These are phyloP conservation scores for Euthynnus affinis DNA, from an alignment of 2,797 vertebrate species.

Conservation along the genomic window DNA sequence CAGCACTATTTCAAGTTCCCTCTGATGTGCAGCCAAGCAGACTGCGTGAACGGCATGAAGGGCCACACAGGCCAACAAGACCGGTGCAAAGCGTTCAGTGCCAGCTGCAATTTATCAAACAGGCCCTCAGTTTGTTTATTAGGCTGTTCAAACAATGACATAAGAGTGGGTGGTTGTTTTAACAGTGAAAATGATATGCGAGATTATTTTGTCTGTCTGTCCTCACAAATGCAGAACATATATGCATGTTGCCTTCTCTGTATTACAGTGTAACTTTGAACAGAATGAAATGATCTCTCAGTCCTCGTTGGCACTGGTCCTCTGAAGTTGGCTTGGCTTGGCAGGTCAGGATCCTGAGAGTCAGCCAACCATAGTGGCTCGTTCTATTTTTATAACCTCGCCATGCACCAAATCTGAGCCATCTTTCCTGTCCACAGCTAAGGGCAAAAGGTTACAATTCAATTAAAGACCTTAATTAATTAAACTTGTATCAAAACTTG, in stretches of 20 bases:
- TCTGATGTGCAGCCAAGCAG: neutral
- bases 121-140: neutral
- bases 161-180: too few relatives aligned
- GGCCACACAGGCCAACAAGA: neutral
- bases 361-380: neutral
- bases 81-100: neutral
- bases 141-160: neutral
- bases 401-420: neutral
- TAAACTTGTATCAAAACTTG: neutral
- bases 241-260: neutral
- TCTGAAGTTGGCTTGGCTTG: slow-evolving; percentile 13
- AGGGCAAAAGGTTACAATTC: neutral
- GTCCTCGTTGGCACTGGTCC: neutral
- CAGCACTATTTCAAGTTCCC: neutral
- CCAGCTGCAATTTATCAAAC: neutral
- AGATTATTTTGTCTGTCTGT: neutral
- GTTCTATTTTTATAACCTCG: slow-evolving; percentile 52
- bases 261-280: neutral
- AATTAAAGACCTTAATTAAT: neutral
- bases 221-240: neutral
- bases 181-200: neutral
- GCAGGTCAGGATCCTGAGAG: slow-evolving; percentile 16
- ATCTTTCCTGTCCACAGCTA: neutral
- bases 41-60: too few relatives aligned
- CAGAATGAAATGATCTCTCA: neutral